These are phyloP conservation scores for Mantis religiosa DNA, from an alignment of 2,888 invertebrate genomes.

Conservation along the genomic window DNA sequence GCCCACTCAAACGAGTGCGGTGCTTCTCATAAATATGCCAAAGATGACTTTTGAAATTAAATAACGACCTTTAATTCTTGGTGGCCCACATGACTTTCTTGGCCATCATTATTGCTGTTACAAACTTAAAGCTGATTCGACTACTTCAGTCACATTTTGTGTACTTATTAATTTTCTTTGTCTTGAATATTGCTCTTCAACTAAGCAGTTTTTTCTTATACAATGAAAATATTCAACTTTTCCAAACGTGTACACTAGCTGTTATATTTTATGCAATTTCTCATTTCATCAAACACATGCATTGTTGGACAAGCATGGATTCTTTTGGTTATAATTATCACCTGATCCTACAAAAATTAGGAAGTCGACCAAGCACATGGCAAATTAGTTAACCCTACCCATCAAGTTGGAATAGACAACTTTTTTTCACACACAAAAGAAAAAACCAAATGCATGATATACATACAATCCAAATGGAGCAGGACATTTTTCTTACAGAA, in stretches of 20 bases:
- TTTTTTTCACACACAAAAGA: neutral
- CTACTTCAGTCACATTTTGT: constrained; percentile 5
- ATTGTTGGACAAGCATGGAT: constrained; percentile 34
- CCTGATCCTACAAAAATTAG: constrained; percentile 30
- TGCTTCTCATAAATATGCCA: constrained; percentile 8
- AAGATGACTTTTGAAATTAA: constrained; percentile 10
- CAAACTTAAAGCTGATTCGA: constrained; percentile 13
- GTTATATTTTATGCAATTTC: constrained; percentile 18
- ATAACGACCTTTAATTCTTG: constrained; percentile 1
- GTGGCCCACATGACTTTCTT: neutral
- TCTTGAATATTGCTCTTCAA: neutral
- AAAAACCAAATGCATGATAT: constrained; percentile 2
- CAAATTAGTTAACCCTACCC: constrained; percentile 20
- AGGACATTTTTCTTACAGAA: constrained; percentile 13
- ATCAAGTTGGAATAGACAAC: constrained; percentile 2
- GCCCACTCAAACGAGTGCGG: neutral
- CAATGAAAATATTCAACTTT: neutral
- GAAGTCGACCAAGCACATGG: constrained; percentile 27
- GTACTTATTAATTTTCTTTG: neutral
- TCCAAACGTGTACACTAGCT: constrained; percentile 25
- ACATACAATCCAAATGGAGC: constrained; percentile 2
- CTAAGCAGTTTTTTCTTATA: neutral
- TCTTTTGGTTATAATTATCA: constrained; percentile 30
- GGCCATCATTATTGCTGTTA: constrained; percentile 10
- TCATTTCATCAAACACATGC: constrained; percentile 33